Evolutionary conservation across 37 sponge, comb jelly and placozoan genomes (phyloP), one percentile per base, ranked within the genome.

Genomic region (Halichondria panicea): DNA sequence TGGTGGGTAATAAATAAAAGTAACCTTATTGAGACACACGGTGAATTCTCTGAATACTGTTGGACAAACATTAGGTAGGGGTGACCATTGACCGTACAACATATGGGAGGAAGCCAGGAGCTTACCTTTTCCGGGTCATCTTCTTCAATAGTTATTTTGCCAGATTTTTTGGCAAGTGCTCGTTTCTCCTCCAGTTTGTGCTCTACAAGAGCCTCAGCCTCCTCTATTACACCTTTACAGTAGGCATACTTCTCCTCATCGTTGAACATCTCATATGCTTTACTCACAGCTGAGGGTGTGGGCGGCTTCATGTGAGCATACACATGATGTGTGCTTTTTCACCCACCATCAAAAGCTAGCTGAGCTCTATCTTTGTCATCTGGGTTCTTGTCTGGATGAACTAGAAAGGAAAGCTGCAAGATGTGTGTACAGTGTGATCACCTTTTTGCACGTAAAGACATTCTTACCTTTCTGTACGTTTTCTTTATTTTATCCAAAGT

Each of bases 341-440:
- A 15, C 68, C 0, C 57, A 92, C 93, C 97, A 68, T 94, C 95
- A 84, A 97, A 97, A 37, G 98, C 98, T 28, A 68, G 67, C 70
- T 92, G 89, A 22, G 98, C 98, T 63, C 78, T 77, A 22, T 97
- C 98, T 68, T 69, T 86, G 67, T 89, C 84, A 43, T 91, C 87
- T 3, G 42, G 72, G 64, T 97, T 97, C 68, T 97, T 97, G 55
- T 97, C 98, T 31, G 98, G 98, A 84, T 97, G 98, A n/a, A 97
- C 93, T 27, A 97, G 76, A 25, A 97, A 87, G 5, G 98, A 97
- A 9, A 97, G 72, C 86, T 7, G 43, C 30, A 31, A 11, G 30
- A 65, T 65, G 40, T 22, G 25, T 21, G 50, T 45, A 35, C 45
- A 68, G 19, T 36, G 71, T 5, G 25, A 22, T 25, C 5, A 60